Conservation (phyloP, 2,113 vertebrate species). For the Gopherus evgoodei region DNA sequence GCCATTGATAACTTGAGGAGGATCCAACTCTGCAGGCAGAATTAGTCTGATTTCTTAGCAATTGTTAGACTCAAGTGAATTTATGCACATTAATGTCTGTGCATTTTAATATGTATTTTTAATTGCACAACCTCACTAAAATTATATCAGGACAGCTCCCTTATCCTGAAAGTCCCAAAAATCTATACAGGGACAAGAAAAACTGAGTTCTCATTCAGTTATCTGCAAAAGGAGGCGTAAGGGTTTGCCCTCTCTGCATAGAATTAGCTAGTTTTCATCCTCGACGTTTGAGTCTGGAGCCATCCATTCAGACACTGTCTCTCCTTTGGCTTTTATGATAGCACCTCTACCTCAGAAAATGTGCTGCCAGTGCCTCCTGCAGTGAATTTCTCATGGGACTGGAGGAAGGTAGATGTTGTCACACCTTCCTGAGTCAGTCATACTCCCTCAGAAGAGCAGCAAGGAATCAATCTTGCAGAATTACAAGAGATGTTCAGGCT, state of each 20-base stretch:
- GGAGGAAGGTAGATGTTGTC: not conserved
- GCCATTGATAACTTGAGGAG: constrained; percentile 17
- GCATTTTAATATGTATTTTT: not conserved
- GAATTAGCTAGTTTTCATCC: constrained; percentile 43
- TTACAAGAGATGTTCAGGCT: not conserved
- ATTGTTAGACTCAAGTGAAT: constrained; percentile 12
- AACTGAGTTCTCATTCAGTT: not conserved
- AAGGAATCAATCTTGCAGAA: not conserved
- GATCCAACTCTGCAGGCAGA: constrained; percentile 41
- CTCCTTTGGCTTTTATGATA: constrained; percentile 20
- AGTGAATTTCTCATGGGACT: not conserved
- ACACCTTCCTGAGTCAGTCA: not conserved
- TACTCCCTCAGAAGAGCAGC: not conserved
- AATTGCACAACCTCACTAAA: not conserved
- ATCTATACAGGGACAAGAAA: not conserved
- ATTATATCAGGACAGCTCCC: not conserved
- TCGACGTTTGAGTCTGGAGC: constrained; percentile 40
- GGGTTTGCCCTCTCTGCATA: constrained; percentile 25
- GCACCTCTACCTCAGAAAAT: not conserved
- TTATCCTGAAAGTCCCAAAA: constrained; percentile 13
- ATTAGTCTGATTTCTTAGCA: constrained; percentile 33
- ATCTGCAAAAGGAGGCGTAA: too few relatives aligned
- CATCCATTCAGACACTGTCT: not conserved
- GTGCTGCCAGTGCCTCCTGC: not conserved
- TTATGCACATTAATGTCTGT: not conserved